These are phyloP conservation scores for Choristoneura rosaceana DNA, from an alignment of 2,888 invertebrate species.

Conservation along the genomic window DNA sequence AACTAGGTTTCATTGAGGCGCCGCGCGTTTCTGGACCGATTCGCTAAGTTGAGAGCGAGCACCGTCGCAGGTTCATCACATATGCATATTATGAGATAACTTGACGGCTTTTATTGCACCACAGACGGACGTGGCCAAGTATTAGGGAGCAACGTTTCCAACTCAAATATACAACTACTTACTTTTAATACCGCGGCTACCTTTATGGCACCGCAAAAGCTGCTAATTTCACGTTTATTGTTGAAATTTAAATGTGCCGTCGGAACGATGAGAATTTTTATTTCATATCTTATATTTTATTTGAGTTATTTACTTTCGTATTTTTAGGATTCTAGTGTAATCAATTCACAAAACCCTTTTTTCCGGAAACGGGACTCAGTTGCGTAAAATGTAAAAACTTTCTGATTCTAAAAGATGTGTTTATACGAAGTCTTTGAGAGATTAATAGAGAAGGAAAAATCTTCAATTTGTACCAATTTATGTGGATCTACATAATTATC, in stretches of 20 bases:
- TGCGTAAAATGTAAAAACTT: no score
- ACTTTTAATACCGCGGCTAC: conserved; percentile 39
- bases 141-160: conserved; percentile 32
- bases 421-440: no score
- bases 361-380: background rate
- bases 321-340: conserved; percentile 10
- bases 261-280: background rate
- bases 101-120: conserved; percentile 42
- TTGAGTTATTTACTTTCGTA: background rate
- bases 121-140: conserved; percentile 40
- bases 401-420: no score
- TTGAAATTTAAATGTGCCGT: conserved; percentile 29
- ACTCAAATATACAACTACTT: conserved; percentile 31
- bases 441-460: no score
- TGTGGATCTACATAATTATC: no score
- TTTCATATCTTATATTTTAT: conserved; percentile 10
- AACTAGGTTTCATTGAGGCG: conserved; percentile 40
- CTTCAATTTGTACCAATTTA: no score
- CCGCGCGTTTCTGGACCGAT: conserved; percentile 33
- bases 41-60: conserved; percentile 26
- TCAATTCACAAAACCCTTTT: background rate
- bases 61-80: conserved; percentile 36
- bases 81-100: conserved; percentile 42
- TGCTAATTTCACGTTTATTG: conserved; percentile 38
- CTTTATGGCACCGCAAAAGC: conserved; percentile 34